Conservation (phyloP, 2,888 invertebrate species). For the Melolontha melolontha region DNA sequence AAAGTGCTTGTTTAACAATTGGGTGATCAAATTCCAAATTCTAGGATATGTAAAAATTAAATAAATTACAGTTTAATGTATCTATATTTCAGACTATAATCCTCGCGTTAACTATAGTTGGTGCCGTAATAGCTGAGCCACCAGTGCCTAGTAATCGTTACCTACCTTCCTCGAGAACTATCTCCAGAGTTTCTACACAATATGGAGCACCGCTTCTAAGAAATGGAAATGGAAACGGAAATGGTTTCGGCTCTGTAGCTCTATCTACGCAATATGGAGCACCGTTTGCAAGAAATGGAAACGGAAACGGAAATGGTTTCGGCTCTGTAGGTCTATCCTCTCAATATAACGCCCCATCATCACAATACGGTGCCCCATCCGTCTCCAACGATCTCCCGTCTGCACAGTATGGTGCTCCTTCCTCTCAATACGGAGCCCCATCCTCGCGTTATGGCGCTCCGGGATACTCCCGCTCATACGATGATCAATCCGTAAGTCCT, state of each 20-base stretch:
- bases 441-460: slow-evolving; percentile 36
- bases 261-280: slow-evolving; percentile 47
- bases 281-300: slow-evolving; percentile 40
- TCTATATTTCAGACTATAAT: slow-evolving; percentile 53
- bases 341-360: slow-evolving; percentile 38
- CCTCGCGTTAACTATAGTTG: slow-evolving; percentile 53
- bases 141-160: slow-evolving; percentile 61
- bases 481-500: slow-evolving; percentile 36
- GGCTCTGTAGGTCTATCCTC: too few relatives aligned
- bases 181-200: slow-evolving; percentile 47
- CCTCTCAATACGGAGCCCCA: slow-evolving; percentile 12
- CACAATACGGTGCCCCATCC: slow-evolving; percentile 54
- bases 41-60: too few relatives aligned
- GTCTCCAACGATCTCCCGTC: slow-evolving; percentile 46
- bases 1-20: too few relatives aligned
- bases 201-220: slow-evolving; percentile 48
- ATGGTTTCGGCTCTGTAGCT: slow-evolving; percentile 46
- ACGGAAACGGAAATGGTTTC: slow-evolving; percentile 46
- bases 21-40: too few relatives aligned
- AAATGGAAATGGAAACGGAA: too few relatives aligned
- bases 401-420: slow-evolving; percentile 22
- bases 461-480: slow-evolving; percentile 2
- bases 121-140: slow-evolving; percentile 60
- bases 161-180: slow-evolving; percentile 50
- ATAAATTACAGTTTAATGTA: too few relatives aligned